A percentile compares a stretch with the other conserved stretches of the same genome.
Conservation (phyloP, 2,113 vertebrate genomes). For the Sigmodon hispidus region DNA sequence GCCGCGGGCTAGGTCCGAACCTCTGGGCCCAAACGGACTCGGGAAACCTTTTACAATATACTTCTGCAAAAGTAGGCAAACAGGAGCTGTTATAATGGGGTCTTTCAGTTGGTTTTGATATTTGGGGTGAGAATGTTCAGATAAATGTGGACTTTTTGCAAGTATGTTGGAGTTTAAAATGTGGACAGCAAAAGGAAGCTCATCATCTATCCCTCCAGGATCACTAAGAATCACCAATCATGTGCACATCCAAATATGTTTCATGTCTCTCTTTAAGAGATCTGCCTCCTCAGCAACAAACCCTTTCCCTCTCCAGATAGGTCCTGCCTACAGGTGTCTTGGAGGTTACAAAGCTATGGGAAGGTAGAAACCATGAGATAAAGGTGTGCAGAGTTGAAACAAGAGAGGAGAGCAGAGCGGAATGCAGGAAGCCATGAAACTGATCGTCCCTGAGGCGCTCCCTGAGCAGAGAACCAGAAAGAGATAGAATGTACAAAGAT, state of each 20-base stretch:
- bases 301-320: background rate
- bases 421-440: background rate
- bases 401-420: background rate
- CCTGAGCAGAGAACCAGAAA: background rate
- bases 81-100: background rate
- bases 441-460: background rate
- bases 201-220: background rate
- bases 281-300: background rate
- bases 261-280: background rate
- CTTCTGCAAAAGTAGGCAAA: background rate
- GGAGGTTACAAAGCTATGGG: background rate
- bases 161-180: background rate
- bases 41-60: too few relatives aligned
- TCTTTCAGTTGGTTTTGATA: background rate
- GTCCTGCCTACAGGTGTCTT: background rate
- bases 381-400: background rate
- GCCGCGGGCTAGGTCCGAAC: too few relatives aligned
- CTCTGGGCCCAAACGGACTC: too few relatives aligned
- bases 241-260: background rate
- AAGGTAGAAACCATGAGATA: background rate
- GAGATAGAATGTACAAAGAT: background rate
- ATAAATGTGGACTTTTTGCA: background rate
- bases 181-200: background rate
- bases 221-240: background rate
- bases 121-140: background rate